phyloP scores from a whole-genome alignment of 1,140 invertebrate genomes.

The Chymomyza costata region DNA sequence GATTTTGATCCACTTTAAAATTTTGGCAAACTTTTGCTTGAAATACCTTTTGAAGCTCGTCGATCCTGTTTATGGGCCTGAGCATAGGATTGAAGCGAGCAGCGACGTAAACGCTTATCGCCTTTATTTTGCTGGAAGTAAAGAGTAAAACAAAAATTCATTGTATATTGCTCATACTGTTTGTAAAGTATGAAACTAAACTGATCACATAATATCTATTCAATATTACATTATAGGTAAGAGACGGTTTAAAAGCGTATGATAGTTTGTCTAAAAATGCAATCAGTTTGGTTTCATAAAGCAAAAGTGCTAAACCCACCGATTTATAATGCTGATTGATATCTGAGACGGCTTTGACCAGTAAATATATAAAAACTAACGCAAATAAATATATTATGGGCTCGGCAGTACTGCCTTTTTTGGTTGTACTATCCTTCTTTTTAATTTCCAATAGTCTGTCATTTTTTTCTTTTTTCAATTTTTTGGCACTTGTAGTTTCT shows the following conservation, averaged over 20 bases:
- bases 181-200: too few species aligned
- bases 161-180: too few species aligned
- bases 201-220: too few species aligned
- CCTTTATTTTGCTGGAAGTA: constrained; percentile 57
- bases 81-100: constrained; percentile 66
- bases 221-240: too few species aligned
- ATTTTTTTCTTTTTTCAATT: constrained; percentile 24
- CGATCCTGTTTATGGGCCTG: constrained; percentile 61
- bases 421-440: constrained; percentile 36
- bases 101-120: constrained; percentile 62
- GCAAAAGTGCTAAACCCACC: constrained; percentile 51
- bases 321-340: constrained; percentile 72
- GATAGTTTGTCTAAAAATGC: too few species aligned
- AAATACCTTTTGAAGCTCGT: constrained; percentile 72
- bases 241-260: too few species aligned
- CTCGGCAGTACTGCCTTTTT: constrained; percentile 59
- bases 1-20: constrained; percentile 62
- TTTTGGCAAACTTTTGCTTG: constrained; percentile 70
- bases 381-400: constrained; percentile 70
- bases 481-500: constrained; percentile 9
- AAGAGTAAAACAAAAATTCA: too few species aligned
- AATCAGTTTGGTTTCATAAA: background rate
- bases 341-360: constrained; percentile 63
- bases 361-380: constrained; percentile 62
- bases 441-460: constrained; percentile 9